Conservation (phyloP, 92 coral and sea anemone genomes). For the Epizoanthus ramosus region DNA sequence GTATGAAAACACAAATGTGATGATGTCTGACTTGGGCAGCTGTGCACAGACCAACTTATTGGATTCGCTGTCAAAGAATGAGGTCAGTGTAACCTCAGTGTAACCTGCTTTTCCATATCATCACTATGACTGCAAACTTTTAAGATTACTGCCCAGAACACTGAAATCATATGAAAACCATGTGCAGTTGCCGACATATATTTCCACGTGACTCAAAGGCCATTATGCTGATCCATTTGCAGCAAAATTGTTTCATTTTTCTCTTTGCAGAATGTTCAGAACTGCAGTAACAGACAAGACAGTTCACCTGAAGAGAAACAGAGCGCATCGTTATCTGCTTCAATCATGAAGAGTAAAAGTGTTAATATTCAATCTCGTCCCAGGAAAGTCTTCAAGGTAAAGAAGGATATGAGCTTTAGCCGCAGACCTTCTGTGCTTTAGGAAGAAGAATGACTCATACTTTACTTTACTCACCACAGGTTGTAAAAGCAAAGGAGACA, state of each 20-base stretch:
- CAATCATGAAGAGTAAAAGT: conserved; percentile 29
- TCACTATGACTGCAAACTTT: no score
- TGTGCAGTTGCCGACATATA: no score
- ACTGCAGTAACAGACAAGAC: neutral
- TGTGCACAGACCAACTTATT: neutral
- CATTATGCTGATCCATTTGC: neutral
- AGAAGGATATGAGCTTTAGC: neutral
- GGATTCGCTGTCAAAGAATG: conserved; percentile 28
- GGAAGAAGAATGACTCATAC: neutral
- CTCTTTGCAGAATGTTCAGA: neutral
- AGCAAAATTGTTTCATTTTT: neutral
- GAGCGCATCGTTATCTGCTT: conserved; percentile 23
- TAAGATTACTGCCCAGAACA: no score
- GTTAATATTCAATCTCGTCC: conserved; percentile 16
- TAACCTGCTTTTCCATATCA: neutral
- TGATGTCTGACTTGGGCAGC: neutral
- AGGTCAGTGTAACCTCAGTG: neutral
- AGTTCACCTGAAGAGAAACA: conserved; percentile 19
- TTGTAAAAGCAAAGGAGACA: conserved; percentile 5
- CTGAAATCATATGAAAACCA: no score
- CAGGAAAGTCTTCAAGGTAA: conserved; percentile 39
- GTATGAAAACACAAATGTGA: conserved; percentile 4
- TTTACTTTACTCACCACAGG: neutral
- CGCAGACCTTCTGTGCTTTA: neutral
- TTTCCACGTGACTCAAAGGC: no score